Conservation (phyloP, 1,140 invertebrate genomes). For the Rhynchophorus ferrugineus region DNA sequence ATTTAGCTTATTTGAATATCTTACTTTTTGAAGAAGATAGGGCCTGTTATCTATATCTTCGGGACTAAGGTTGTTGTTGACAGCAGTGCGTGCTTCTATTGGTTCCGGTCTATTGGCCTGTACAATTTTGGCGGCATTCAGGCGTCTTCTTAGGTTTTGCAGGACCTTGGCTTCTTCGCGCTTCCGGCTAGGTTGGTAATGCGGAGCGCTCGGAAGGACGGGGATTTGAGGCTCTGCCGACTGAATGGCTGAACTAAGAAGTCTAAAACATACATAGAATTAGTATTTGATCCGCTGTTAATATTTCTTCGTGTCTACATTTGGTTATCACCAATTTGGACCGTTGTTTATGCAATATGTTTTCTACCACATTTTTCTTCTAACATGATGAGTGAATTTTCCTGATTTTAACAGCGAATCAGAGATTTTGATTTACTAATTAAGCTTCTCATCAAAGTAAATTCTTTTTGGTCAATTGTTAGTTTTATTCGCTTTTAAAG, state of each 20-base stretch:
- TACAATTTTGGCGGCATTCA: slow-evolving; percentile 36
- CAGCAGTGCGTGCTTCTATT: slow-evolving; percentile 22
- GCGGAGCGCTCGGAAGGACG: slow-evolving; percentile 31
- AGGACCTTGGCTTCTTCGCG: slow-evolving; percentile 40
- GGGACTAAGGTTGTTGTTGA: slow-evolving; percentile 32
- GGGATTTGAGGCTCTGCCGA: slow-evolving; percentile 34
- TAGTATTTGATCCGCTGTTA: too few species aligned
- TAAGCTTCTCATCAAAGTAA: too few species aligned
- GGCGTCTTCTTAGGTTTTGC: slow-evolving; percentile 37
- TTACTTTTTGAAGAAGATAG: slow-evolving; percentile 40
- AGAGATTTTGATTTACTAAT: too few species aligned
- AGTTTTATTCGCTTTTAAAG: too few species aligned
- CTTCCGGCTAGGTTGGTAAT: slow-evolving; percentile 37
- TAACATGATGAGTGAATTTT: too few species aligned
- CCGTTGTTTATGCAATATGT: too few species aligned
- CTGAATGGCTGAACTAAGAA: slow-evolving; percentile 25
- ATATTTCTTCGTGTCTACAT: too few species aligned
- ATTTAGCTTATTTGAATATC: too few species aligned
- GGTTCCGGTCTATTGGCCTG: slow-evolving; percentile 34
- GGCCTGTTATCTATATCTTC: slow-evolving; percentile 38
- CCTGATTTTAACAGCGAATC: too few species aligned
- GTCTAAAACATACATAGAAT: slow-evolving; percentile 17
- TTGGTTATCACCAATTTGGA: too few species aligned
- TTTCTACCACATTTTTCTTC: too few species aligned
- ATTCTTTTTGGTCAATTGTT: too few species aligned